Percentiles rank a stretch among this genome's conserved stretches.
These are phyloP conservation scores for Lasioglossum zephyrum DNA, from an alignment of 2,888 invertebrate species.

Conservation along the genomic window DNA sequence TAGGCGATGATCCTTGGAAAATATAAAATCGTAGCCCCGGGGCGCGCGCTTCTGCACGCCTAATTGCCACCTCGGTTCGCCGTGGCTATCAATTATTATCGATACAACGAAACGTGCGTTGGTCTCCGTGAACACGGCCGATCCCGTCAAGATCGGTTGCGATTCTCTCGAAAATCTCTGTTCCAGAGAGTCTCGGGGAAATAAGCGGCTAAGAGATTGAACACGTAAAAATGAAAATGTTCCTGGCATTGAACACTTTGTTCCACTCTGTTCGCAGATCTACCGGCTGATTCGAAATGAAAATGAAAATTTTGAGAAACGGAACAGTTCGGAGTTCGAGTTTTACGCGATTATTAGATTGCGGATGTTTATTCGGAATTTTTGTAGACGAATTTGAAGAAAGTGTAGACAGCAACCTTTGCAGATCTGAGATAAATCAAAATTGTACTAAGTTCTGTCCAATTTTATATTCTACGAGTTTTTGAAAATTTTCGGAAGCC, in stretches of 20 bases:
- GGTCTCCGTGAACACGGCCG: background rate
- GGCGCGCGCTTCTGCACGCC: conserved; percentile 8
- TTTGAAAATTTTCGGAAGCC: no score
- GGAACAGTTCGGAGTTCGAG: background rate
- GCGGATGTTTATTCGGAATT: no score
- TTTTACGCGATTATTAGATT: background rate
- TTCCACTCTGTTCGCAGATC: background rate
- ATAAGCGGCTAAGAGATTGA: background rate
- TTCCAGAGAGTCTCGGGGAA: background rate
- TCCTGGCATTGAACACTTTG: background rate
- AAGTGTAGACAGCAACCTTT: no score
- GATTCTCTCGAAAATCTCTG: background rate
- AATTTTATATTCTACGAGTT: no score
- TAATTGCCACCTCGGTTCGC: conserved; percentile 50
- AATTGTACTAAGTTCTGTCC: no score
- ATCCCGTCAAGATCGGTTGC: background rate
- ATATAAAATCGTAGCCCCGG: conserved; percentile 32
- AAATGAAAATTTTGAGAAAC: background rate
- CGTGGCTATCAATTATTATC: conserved; percentile 34
- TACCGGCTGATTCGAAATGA: background rate
- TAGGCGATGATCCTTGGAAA: conserved; percentile 47
- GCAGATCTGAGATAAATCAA: no score
- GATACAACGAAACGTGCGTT: conserved; percentile 30
- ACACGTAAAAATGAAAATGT: background rate
- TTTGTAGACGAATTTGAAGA: no score